These are phyloP conservation scores for Chloropsis hardwickii DNA, from an alignment of 2,113 vertebrate species.

Conservation along the genomic window DNA sequence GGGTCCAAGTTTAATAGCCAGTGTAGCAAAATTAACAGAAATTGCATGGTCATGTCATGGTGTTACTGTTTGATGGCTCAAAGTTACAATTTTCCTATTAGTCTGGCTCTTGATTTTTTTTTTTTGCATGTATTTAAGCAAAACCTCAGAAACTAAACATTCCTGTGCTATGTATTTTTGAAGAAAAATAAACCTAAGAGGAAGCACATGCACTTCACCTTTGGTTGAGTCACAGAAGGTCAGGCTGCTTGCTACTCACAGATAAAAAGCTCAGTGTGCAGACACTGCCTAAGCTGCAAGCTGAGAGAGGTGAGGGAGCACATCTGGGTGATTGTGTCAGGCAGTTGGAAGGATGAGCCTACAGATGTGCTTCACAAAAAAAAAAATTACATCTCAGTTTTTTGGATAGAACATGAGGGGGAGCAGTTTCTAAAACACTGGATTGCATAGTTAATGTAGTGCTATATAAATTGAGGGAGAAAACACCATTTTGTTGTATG, in stretches of 20 bases:
- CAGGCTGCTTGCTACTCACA: background rate
- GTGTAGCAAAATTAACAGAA: background rate
- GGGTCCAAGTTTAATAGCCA: background rate
- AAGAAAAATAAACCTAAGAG: background rate
- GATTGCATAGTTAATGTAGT: background rate
- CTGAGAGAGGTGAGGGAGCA: background rate
- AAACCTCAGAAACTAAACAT: background rate
- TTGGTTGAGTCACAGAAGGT: background rate
- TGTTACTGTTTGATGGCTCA: background rate
- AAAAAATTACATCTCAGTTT: background rate
- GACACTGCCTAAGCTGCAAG: background rate
- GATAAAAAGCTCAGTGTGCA: background rate
- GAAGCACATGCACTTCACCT: background rate
- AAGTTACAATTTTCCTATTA: background rate
- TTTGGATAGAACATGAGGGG: background rate
- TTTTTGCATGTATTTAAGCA: background rate
- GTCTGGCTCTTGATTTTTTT: background rate
- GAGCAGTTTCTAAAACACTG: background rate
- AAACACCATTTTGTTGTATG: background rate
- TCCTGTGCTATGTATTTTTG: background rate
- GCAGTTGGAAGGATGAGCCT: background rate
- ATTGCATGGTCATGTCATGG: background rate
- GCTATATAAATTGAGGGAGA: background rate
- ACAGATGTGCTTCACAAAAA: background rate
- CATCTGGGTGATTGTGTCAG: background rate